phyloP scores from a whole-genome alignment of 2,113 vertebrate genomes.

The Amphiprion ocellaris region DNA sequence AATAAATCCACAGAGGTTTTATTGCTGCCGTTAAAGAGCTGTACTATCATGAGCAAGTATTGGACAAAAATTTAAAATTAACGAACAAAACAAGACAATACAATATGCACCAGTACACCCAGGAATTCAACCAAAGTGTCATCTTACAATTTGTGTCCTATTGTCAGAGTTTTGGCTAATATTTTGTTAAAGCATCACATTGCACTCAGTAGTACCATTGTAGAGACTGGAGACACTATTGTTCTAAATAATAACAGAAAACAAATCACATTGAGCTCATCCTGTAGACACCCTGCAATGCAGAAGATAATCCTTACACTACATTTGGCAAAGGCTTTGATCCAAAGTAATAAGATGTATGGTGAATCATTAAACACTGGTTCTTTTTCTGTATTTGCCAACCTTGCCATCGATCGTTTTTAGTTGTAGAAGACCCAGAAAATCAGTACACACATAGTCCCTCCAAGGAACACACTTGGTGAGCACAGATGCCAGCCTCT shows the following conservation, averaged over 20 bases:
- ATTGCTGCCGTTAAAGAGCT: too few species aligned
- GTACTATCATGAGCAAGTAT: too few species aligned
- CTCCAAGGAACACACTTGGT: constrained; percentile 45
- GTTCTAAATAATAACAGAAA: constrained; percentile 5
- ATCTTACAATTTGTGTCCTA: background rate
- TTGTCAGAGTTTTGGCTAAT: background rate
- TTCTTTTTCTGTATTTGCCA: constrained; percentile 23
- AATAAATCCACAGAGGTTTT: too few species aligned
- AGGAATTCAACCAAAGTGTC: too few species aligned
- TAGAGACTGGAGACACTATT: background rate
- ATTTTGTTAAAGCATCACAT: constrained; percentile 3
- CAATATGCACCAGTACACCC: too few species aligned
- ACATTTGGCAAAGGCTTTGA: background rate
- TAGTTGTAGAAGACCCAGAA: constrained; percentile 47
- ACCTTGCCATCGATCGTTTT: constrained; percentile 37
- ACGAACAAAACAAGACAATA: too few species aligned
- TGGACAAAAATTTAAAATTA: too few species aligned
- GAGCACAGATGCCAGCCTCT: constrained; percentile 26
- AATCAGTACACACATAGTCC: constrained; percentile 22
- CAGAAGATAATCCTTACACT: constrained; percentile 8
- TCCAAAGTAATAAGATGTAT: background rate
- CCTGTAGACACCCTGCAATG: background rate
- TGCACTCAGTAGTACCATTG: background rate
- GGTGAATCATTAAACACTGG: constrained; percentile 16
- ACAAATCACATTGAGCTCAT: constrained; percentile 15